phyloP scores from a whole-genome alignment of 2,888 invertebrate genomes.

The Parascotia fuliginaria region DNA sequence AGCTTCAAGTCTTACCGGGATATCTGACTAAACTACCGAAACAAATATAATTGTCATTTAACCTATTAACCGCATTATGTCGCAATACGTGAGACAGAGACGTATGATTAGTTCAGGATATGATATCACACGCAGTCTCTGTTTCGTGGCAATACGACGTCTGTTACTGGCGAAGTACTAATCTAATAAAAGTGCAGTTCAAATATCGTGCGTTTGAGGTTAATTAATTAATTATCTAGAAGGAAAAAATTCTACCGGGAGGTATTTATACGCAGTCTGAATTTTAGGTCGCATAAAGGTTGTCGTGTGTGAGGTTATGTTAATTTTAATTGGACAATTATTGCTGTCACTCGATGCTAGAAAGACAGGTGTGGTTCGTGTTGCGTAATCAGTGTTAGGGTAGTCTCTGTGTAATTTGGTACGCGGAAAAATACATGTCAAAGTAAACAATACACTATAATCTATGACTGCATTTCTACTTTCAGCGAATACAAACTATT shows the following conservation, averaged over 20 bases:
- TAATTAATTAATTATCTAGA: slow-evolving; percentile 37
- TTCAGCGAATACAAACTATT: slow-evolving; percentile 56
- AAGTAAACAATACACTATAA: slow-evolving; percentile 31
- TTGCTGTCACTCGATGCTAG: slow-evolving; percentile 16
- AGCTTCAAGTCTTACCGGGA: slow-evolving; percentile 7
- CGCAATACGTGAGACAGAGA: slow-evolving; percentile 55
- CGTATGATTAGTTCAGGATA: slow-evolving; percentile 72
- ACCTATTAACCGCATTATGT: slow-evolving; percentile 67
- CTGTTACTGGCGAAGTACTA: slow-evolving; percentile 53
- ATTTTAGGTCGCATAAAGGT: not conserved
- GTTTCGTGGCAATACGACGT: slow-evolving; percentile 65
- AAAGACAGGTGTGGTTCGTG: slow-evolving; percentile 25
- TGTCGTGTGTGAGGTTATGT: slow-evolving; percentile 2
- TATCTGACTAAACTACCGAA: slow-evolving; percentile 35
- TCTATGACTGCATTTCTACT: slow-evolving; percentile 63
- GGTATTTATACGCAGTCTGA: slow-evolving; percentile 2
- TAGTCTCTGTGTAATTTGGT: slow-evolving; percentile 15
- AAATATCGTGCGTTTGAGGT: slow-evolving; percentile 53
- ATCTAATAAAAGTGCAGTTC: slow-evolving; percentile 72
- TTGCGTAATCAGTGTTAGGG: slow-evolving; percentile 25
- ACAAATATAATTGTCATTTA: slow-evolving; percentile 73
- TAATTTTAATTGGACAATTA: not conserved
- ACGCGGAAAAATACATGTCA: slow-evolving; percentile 19
- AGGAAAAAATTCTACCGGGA: slow-evolving; percentile 22
- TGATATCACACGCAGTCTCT: slow-evolving; percentile 74